phyloP scores from a whole-genome alignment of 1,140 invertebrate species.

The Hylaeus anthracinus region DNA sequence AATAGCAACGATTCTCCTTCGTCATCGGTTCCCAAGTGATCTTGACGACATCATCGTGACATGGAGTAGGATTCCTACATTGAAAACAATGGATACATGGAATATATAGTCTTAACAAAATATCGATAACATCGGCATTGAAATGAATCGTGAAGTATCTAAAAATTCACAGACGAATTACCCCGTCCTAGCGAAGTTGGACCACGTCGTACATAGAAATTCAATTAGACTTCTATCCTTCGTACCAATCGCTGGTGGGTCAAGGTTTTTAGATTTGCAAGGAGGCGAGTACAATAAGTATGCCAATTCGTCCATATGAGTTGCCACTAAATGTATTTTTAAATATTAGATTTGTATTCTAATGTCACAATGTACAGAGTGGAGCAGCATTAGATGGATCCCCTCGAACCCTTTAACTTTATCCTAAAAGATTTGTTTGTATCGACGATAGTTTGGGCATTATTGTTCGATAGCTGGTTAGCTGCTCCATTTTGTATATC shows the following conservation, averaged over 20 bases:
- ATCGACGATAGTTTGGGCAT: no score
- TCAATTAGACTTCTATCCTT: slow-evolving; percentile 54
- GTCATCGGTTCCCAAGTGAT: not conserved
- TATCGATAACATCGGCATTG: not conserved
- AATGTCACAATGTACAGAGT: no score
- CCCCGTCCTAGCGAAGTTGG: slow-evolving; percentile 62
- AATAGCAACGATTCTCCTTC: not conserved
- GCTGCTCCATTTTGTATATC: no score
- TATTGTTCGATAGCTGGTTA: no score
- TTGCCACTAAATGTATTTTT: slow-evolving; percentile 54
- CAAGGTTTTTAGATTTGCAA: not conserved
- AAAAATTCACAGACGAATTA: not conserved
- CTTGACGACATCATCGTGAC: not conserved
- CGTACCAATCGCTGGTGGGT: slow-evolving; percentile 12
- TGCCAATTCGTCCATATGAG: slow-evolving; percentile 68
- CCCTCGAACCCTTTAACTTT: no score
- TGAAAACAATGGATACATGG: slow-evolving; percentile 2
- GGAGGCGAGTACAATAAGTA: slow-evolving; percentile 62
- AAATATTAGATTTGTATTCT: no score
- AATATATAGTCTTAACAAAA: not conserved
- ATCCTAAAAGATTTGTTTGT: no score
- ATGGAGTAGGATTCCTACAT: not conserved
- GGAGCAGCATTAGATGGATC: no score
- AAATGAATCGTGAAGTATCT: not conserved
- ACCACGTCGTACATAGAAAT: slow-evolving; percentile 66